These are phyloP conservation scores for Acestrorhynchus altus DNA, from an alignment of 2,797 vertebrate species.

Conservation along the genomic window DNA sequence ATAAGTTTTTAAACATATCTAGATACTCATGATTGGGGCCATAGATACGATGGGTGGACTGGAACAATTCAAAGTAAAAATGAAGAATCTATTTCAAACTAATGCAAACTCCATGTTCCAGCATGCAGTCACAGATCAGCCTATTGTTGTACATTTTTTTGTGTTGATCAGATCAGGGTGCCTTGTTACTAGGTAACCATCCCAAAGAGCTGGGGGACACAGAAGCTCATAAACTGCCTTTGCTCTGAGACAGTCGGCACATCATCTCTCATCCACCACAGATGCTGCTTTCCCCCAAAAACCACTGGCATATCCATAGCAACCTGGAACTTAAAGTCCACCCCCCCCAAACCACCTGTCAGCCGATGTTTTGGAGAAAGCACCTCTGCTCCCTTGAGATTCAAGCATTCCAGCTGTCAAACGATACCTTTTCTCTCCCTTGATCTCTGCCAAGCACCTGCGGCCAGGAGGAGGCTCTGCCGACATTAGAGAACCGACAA, in stretches of 20 bases:
- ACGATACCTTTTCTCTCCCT: not conserved
- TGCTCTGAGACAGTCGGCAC: conserved; percentile 5
- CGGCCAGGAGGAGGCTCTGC: not conserved
- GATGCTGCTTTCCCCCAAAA: conserved; percentile 9
- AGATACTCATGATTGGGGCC: no score
- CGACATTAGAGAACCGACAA: not conserved
- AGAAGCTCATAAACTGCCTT: conserved; percentile 1
- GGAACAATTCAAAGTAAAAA: not conserved
- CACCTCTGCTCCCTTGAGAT: not conserved
- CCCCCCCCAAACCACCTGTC: not conserved
- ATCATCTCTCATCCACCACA: conserved; percentile 20
- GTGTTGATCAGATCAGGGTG: conserved; percentile 7
- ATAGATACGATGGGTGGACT: not conserved
- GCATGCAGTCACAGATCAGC: not conserved
- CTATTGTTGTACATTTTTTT: conserved; percentile 4
- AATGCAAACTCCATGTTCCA: conserved; percentile 8
- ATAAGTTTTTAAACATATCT: no score
- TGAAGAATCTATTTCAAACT: not conserved
- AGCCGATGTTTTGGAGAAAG: not conserved
- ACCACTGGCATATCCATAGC: conserved; percentile 1
- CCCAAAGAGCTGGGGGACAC: not conserved
- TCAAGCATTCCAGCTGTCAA: conserved; percentile 28
- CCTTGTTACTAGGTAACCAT: conserved; percentile 28
- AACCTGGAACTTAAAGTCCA: not conserved
- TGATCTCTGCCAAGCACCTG: conserved; percentile 13